These are phyloP conservation scores for Abrostola triplasia DNA, from an alignment of 2,888 invertebrate species.

Conservation along the genomic window DNA sequence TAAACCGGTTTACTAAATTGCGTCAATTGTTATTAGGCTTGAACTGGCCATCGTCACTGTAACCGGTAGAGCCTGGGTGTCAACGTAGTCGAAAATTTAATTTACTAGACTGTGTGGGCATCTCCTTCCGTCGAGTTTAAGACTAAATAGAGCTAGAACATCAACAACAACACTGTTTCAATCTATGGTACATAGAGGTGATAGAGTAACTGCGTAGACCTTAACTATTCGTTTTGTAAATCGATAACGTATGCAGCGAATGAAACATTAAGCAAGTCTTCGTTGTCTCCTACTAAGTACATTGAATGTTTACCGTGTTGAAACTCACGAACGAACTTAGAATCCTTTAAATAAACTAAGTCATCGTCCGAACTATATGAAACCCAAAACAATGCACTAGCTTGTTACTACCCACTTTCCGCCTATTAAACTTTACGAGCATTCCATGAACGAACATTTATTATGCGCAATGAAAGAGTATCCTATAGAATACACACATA, in stretches of 20 bases:
- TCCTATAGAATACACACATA: too few species aligned
- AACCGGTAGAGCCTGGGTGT: conserved; percentile 13
- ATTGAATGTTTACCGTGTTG: neutral
- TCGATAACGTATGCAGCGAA: too few species aligned
- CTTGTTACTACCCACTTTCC: neutral
- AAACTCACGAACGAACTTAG: neutral
- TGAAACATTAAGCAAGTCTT: too few species aligned
- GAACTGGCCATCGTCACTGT: conserved; percentile 12
- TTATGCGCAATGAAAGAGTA: too few species aligned
- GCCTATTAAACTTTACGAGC: neutral
- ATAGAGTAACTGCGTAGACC: too few species aligned
- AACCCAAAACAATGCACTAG: neutral
- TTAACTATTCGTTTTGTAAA: too few species aligned
- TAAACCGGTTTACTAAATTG: conserved; percentile 11
- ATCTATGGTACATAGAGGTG: too few species aligned
- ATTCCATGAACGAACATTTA: neutral
- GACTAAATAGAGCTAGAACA: too few species aligned
- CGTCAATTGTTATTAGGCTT: conserved; percentile 14
- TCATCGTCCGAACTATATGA: neutral
- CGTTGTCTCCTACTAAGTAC: too few species aligned
- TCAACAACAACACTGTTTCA: too few species aligned
- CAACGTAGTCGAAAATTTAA: conserved; percentile 10
- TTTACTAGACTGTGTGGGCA: conserved; percentile 7
- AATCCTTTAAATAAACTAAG: neutral
- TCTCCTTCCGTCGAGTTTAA: neutral